Evolutionary conservation across 2,888 invertebrate genomes (phyloP), one percentile per base, ranked within the genome.

Genomic region (Diloba caeruleocephala): DNA sequence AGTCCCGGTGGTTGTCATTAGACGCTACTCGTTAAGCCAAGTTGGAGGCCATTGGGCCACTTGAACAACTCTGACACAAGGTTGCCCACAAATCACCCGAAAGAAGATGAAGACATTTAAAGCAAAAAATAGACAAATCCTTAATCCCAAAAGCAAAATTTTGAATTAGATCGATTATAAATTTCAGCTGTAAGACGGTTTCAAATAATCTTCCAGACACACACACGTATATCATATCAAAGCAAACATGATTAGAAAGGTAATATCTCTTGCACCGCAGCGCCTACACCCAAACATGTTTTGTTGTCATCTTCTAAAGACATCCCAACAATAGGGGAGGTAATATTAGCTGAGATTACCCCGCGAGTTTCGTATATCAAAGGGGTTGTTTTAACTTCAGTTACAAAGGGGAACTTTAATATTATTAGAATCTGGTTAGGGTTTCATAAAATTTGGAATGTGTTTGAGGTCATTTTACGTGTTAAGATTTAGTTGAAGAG

Each of bases 321-420:
- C 33, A n/a, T 49, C 36, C 61, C 58, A 71, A 78, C 79, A 78
- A 72, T 63, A 66, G 62, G 58, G 57, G 32, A 58, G 63, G 55
- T 68, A 63, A 62, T 71, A 79, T 74, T 71, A 76, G 64, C 74
- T 46, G 54, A 73, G 74, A 79, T 74, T 71, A 73, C 75, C 61
- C 58, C 61, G 46, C 60, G 48, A 74, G 76, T 59, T 67, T 77
- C 71, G 43, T 55, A 54, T 79, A 73, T 67, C 80, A 79, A 78
- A 79, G 64, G 71, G 74, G 68, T 66, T 68, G 43, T 52, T 57
- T 60, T 52, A 62, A 57, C 65, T 67, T 50, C 32, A 31, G 50
- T 50, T 43, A 54, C 60, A 67, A 74, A 71, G 60, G 57, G 68
- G 38, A 46, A 36, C 49, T 52, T 44, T 50, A 57, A 49, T 54